phyloP scores from a whole-genome alignment of 2,113 vertebrate genomes.

The Microcebus lehilahytsara region DNA sequence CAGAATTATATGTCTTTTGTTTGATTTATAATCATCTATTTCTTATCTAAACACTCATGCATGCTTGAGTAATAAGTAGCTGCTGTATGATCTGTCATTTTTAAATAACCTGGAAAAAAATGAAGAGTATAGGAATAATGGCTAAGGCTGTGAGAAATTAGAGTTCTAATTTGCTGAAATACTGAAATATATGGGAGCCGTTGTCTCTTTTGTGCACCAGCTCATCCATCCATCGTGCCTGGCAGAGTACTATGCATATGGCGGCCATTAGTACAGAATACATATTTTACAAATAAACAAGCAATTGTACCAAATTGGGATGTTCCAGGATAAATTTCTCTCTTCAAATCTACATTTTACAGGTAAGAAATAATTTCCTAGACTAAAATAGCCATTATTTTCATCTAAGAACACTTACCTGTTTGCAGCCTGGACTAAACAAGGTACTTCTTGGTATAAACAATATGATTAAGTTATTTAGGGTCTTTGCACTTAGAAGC shows the following conservation, averaged over 20 bases:
- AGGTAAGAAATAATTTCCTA: background rate
- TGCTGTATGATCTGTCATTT: background rate
- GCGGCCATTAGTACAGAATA: background rate
- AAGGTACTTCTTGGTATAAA: background rate
- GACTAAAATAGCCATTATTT: background rate
- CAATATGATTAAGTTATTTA: background rate
- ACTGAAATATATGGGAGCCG: too few relatives aligned
- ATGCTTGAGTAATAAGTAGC: background rate
- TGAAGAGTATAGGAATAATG: background rate
- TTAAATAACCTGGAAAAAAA: background rate
- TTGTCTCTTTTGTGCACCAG: background rate
- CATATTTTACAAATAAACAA: background rate
- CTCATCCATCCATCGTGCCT: background rate
- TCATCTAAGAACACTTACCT: slow-evolving; percentile 10
- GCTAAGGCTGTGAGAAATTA: background rate
- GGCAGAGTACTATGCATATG: background rate
- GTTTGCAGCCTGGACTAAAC: background rate
- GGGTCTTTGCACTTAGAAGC: background rate
- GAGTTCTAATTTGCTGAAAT: background rate
- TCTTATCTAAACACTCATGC: background rate
- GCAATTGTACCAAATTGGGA: background rate
- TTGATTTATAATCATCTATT: background rate
- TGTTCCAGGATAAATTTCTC: background rate
- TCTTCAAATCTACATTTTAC: background rate
- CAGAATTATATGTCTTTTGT: background rate